These are phyloP conservation scores for Pristionchus fissidentatus DNA, from an alignment of 2,888 invertebrate genomes.

Conservation along the genomic window DNA sequence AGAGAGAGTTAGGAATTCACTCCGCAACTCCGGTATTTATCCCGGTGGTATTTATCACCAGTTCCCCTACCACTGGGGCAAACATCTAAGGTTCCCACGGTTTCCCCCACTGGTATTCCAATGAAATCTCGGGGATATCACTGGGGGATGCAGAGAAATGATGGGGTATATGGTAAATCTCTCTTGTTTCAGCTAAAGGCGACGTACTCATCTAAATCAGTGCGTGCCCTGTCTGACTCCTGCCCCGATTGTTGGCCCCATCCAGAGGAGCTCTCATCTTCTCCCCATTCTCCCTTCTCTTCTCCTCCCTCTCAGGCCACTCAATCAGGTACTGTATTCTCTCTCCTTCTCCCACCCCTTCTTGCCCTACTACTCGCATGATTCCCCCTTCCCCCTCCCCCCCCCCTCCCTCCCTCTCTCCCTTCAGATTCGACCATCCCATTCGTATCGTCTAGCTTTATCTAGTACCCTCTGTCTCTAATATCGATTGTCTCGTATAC, in stretches of 20 bases:
- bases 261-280: not conserved
- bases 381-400: not conserved
- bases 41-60: too few species aligned
- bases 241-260: constrained; percentile 30
- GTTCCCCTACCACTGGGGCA: too few species aligned
- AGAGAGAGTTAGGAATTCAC: too few species aligned
- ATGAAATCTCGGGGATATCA: not conserved
- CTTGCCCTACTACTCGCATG: not conserved
- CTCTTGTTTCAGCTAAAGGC: constrained; percentile 6
- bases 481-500: too few species aligned
- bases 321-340: not conserved
- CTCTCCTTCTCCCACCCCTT: not conserved
- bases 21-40: too few species aligned
- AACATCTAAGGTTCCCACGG: not conserved
- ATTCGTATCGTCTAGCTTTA: not conserved
- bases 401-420: too few species aligned
- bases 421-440: too few species aligned
- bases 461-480: too few species aligned
- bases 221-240: not conserved
- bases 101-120: not conserved
- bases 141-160: too few species aligned
- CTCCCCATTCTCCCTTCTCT: not conserved
- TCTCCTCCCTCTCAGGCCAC: not conserved
- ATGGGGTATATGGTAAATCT: too few species aligned
- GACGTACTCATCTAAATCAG: not conserved